Evolutionary conservation across 23 tunicate species (phyloP), one percentile per base, ranked within the genome.

Genomic region (Clavelina lepadiformis): DNA sequence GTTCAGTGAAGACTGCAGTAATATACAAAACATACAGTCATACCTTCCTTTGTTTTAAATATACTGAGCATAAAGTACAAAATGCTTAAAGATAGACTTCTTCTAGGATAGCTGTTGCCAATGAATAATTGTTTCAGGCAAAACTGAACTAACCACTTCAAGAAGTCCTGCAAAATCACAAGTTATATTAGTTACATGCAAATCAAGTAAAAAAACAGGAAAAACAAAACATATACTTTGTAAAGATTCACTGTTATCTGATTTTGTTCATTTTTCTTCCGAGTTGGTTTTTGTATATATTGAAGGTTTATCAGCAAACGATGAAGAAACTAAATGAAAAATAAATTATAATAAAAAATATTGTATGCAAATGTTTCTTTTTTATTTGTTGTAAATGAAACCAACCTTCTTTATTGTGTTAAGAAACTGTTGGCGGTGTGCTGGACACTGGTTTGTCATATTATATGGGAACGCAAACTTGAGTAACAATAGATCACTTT

Each of bases 401-500:
- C 18, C 19, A 56, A 82, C 89, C 75, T 82, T 82, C 52, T 73
- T 64, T 24, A 82, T 56, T 13, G 65, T 61, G 67, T 54, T 35
- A 5, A 82, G 19, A 21, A 82, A 47, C 35, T 73, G 60, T 38
- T 82, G 89, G 2, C 89, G 47, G 35, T 73, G 73, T 4, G 89
- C 89, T 29, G 89, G 74, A 26, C 70, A 78, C 31, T 72, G 89
- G 38, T 58, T 64, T 4, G 68, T 74, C 65, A 82, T 38, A 28
- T 66, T 82, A 67, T 63, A 73, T 3, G 89, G 89, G 8, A 82
- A 28, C 4, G 69, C 56, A 44, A 38, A 56, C 32, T 64, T 29
- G 24, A 82, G 52, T 2, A 70, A 28, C 1, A 73, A 47, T 29
- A 82, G 33, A 3, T 70, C 65, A 33, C 18, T 44, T 7, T 28